Evolutionary conservation across 2,888 invertebrate species (phyloP).

Genomic region (Julus scanicus): DNA sequence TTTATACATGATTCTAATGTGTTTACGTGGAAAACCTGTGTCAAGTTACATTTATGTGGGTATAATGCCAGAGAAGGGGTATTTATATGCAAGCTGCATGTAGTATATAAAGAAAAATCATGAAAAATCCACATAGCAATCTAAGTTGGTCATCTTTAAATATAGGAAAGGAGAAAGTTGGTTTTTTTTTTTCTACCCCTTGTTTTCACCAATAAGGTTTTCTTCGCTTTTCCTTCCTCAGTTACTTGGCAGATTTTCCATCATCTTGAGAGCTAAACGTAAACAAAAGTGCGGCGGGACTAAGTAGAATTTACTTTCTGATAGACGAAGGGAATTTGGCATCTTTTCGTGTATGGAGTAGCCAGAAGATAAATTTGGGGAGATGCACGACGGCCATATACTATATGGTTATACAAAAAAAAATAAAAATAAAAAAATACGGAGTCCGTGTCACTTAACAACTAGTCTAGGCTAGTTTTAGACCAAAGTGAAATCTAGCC

Average conservation of each 20-base stretch:
- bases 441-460: slow-evolving; percentile 21
- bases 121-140: too few relatives aligned
- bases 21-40: too few relatives aligned
- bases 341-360: not conserved
- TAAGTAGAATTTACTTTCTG: slow-evolving; percentile 22
- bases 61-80: too few relatives aligned
- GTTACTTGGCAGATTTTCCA: slow-evolving; percentile 28
- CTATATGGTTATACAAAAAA: too few relatives aligned
- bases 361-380: slow-evolving; percentile 2
- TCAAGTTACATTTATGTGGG: too few relatives aligned
- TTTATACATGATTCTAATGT: too few relatives aligned
- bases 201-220: not conserved
- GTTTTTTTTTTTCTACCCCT: not conserved
- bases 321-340: not conserved
- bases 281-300: not conserved
- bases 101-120: too few relatives aligned
- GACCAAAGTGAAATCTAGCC: not conserved
- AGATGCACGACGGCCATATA: not conserved
- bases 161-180: not conserved
- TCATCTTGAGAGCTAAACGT: not conserved
- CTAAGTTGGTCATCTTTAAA: slow-evolving; percentile 2
- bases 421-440: not conserved
- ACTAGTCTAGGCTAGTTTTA: not conserved
- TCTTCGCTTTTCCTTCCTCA: slow-evolving; percentile 14
- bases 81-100: too few relatives aligned